A percentile compares a stretch with the other conserved stretches of the same genome.
Evolutionary conservation across 2,888 invertebrate species (phyloP).

Genomic region (Atethmia centrago): DNA sequence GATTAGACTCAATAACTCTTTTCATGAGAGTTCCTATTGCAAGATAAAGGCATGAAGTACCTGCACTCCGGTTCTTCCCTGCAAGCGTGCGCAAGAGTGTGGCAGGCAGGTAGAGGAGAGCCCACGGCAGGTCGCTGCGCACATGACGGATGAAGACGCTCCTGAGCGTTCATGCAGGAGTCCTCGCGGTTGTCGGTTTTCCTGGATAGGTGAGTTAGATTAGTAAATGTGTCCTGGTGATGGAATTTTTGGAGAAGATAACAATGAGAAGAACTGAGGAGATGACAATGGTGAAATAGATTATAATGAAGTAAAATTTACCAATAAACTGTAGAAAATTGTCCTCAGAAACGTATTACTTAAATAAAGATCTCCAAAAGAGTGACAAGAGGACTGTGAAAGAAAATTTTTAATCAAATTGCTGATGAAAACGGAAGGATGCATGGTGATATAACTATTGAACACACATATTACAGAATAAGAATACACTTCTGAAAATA

Average conservation of each 20-base stretch:
- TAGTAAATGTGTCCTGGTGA: background rate
- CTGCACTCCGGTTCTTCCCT: constrained; percentile 96
- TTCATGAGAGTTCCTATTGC: too few species aligned
- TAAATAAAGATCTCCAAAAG: too few species aligned
- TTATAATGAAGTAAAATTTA: too few species aligned
- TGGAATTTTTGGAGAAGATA: background rate
- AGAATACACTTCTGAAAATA: too few species aligned
- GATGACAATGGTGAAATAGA: background rate
- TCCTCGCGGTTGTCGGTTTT: constrained; percentile 96
- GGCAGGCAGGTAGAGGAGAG: constrained; percentile 95
- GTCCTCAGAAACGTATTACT: too few species aligned
- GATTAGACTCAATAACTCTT: too few species aligned
- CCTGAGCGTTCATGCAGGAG: constrained; percentile 96
- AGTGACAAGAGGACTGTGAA: too few species aligned
- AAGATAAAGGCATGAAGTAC: constrained; percentile 71
- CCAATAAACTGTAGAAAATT: too few species aligned
- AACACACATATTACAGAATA: background rate
- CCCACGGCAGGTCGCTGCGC: constrained; percentile 94
- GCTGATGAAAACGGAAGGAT: too few species aligned
- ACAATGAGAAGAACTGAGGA: background rate
- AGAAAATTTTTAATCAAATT: too few species aligned
- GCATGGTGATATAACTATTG: too few species aligned
- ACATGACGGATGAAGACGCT: constrained; percentile 96
- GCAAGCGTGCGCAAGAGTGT: constrained; percentile 95
- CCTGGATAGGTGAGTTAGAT: constrained; percentile 84